Base-by-base conservation (phyloP, 2,888 invertebrate species). In the Dexiosoma caninum region DNA sequence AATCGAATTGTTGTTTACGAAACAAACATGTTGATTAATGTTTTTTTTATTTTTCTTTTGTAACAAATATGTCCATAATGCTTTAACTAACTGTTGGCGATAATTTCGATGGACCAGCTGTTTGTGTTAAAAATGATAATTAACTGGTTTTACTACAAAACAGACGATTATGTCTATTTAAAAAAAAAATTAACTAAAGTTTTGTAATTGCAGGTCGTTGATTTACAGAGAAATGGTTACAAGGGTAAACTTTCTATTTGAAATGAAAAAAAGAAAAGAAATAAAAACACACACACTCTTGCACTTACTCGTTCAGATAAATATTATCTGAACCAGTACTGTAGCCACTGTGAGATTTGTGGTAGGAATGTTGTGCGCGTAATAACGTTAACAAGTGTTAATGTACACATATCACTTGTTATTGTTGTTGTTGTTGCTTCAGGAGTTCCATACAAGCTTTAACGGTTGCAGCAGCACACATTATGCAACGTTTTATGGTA, bases 181-280 rank as follows among this genome's bases (percentile, higher is more conserved):
- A 59, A 9, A 16, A n/a, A 46, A 32, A 37, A 9, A 12, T 9
- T 27, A 57, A 46, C 37, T 30, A 64, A 59, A 76, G 51, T 30
- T 40, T 64, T 51, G 37, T 69, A 71, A 76, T 77, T 69, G 44
- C 72, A 77, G 81, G 76, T 81, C 67, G 76, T 81, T 77, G 76
- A 55, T 80, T 70, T 40, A 5, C 30, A 55, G 59, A 53, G 64
- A 78, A 81, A 81, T 72, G 23, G 81, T 81, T 81, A 77, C 81
- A 81, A 81, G 81, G 81, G 76, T 77, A 81, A 81, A 81, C 81
- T 81, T 81, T 81, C 81, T 77, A 77, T 72, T 77, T 49, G 55
- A 57, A 67, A 44, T 66, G 23, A 8, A 14, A 67, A 60, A 23
- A 19, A 2, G 3, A 32, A 35, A 32, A 23, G 21, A 67, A 60